phyloP scores from a whole-genome alignment of 2,797 vertebrate species.

The Coregonus sp. region DNA sequence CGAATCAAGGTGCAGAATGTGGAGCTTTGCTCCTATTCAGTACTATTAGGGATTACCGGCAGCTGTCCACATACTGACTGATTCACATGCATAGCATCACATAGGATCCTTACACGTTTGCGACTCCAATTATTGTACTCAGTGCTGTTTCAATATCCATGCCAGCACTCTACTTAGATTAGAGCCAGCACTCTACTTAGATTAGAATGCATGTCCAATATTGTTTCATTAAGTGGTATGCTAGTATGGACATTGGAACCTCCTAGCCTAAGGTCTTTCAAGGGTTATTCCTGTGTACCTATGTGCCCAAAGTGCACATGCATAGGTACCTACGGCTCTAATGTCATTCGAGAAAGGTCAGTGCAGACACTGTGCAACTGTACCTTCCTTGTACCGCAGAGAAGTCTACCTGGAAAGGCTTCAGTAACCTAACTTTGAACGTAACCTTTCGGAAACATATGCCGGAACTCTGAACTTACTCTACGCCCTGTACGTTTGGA shows the following conservation, averaged over 20 bases:
- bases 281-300: background rate
- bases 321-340: background rate
- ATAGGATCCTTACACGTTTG: background rate
- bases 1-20: conserved; percentile 47
- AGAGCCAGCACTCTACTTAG: background rate
- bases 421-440: background rate
- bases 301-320: background rate
- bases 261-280: background rate
- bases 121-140: background rate
- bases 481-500: background rate
- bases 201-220: background rate
- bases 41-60: conserved; percentile 25
- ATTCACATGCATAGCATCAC: conserved; percentile 6
- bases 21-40: conserved; percentile 51
- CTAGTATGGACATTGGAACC: background rate
- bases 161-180: background rate
- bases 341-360: background rate
- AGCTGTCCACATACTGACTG: conserved; percentile 12
- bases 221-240: background rate
- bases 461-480: background rate
- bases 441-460: background rate
- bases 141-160: background rate
- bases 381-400: background rate
- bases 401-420: background rate
- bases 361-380: background rate